These are phyloP conservation scores for Tinamus major DNA, from an alignment of 2,797 vertebrate genomes.

Conservation along the genomic window DNA sequence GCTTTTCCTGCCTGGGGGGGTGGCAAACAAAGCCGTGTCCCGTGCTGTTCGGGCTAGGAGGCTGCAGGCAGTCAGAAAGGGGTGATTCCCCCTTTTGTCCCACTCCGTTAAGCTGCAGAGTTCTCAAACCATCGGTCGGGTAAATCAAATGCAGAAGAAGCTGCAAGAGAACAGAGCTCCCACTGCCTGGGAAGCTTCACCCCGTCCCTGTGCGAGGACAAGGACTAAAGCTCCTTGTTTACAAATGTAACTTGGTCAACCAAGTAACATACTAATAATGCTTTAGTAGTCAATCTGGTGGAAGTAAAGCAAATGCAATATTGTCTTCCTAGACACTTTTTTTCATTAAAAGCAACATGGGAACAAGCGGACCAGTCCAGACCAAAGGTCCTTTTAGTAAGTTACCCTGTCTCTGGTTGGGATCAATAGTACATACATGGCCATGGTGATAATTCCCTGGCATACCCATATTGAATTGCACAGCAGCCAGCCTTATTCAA, in stretches of 20 bases:
- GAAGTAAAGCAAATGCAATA: background rate
- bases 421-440: background rate
- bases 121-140: background rate
- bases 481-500: background rate
- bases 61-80: accelerated
- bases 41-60: accelerated
- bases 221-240: background rate
- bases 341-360: background rate
- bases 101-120: background rate
- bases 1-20: background rate
- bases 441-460: background rate
- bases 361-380: background rate
- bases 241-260: background rate
- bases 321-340: background rate
- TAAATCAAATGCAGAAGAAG: background rate
- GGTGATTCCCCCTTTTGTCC: background rate
- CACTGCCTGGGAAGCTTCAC: background rate
- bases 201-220: background rate
- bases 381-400: background rate
- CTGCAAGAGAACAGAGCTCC: background rate
- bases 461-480: background rate
- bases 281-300: background rate
- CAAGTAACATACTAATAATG: background rate
- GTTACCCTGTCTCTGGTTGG: background rate
- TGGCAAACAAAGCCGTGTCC: accelerated